Percentiles rank a stretch among this genome's conserved stretches.
These are phyloP conservation scores for Chiropotes sagulatus DNA, from an alignment of 2,797 vertebrate species.

Conservation along the genomic window DNA sequence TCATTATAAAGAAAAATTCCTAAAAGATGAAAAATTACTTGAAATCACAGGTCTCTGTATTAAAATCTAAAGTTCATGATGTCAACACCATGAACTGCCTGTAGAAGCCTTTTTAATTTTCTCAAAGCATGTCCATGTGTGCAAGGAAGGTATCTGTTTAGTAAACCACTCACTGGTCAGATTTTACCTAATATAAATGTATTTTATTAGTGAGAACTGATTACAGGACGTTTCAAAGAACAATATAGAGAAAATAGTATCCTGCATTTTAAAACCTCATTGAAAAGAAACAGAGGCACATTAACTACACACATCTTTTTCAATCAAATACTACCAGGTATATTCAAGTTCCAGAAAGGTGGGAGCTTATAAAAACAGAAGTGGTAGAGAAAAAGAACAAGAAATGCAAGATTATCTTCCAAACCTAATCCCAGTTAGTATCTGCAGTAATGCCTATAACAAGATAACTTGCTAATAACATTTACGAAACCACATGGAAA, in stretches of 20 bases:
- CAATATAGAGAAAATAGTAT: not conserved
- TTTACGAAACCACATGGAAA: slow-evolving; percentile 40
- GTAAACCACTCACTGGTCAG: slow-evolving; percentile 12
- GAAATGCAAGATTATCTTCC: not conserved
- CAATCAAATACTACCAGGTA: slow-evolving; percentile 6
- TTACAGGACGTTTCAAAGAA: slow-evolving; percentile 28
- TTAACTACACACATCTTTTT: not conserved
- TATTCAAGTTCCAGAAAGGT: slow-evolving; percentile 8
- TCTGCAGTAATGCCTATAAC: slow-evolving; percentile 12
- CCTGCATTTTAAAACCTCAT: slow-evolving; percentile 31
- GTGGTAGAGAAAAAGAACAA: slow-evolving; percentile 5
- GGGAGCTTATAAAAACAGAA: not conserved
- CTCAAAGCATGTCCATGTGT: slow-evolving; percentile 28
- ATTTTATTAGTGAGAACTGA: slow-evolving; percentile 45
- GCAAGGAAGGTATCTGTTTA: not conserved
- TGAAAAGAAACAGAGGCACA: slow-evolving; percentile 17
- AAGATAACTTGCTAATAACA: slow-evolving; percentile 12
- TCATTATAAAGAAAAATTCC: slow-evolving; percentile 35
- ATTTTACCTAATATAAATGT: slow-evolving; percentile 18
- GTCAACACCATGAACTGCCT: not conserved
- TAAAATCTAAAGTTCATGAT: slow-evolving; percentile 41
- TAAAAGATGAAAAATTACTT: not conserved
- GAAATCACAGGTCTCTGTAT: not conserved
- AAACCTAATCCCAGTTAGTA: slow-evolving; percentile 10
- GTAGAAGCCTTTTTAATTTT: slow-evolving; percentile 34